phyloP scores from a whole-genome alignment of 2,888 invertebrate genomes.

The Drosophila tanythrix region DNA sequence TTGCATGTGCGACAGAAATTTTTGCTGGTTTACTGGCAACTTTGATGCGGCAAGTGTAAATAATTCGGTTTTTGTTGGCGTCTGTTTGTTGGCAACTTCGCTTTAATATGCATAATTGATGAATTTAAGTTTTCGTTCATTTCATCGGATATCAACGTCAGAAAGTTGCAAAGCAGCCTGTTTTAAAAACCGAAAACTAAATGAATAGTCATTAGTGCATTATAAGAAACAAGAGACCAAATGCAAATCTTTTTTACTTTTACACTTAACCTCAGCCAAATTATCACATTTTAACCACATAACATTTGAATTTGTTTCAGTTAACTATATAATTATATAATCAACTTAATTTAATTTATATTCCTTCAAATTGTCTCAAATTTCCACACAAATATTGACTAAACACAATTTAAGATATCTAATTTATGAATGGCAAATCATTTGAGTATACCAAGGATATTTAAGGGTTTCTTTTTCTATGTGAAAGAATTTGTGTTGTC shows the following conservation, averaged over 20 bases:
- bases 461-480: neutral
- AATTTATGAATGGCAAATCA: neutral
- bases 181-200: neutral
- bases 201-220: neutral
- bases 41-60: slow-evolving; percentile 16
- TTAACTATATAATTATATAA: neutral
- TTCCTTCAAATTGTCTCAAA: neutral
- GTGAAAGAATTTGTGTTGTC: neutral
- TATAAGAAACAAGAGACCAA: neutral
- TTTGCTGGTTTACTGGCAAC: slow-evolving; percentile 12
- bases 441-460: too few relatives aligned
- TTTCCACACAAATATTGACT: neutral
- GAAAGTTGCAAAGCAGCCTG: neutral
- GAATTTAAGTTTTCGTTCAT: slow-evolving; percentile 2
- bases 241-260: neutral
- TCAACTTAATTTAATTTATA: neutral
- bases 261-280: neutral
- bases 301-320: neutral
- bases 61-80: slow-evolving; percentile 12
- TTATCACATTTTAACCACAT: neutral
- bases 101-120: slow-evolving; percentile 6
- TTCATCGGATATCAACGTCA: slow-evolving; percentile 1
- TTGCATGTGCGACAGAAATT: slow-evolving; percentile 33
- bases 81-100: slow-evolving; percentile 1
- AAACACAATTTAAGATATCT: too few relatives aligned